Base-by-base conservation (phyloP, 2,113 vertebrate genomes). In the Spheniscus mendiculus region DNA sequence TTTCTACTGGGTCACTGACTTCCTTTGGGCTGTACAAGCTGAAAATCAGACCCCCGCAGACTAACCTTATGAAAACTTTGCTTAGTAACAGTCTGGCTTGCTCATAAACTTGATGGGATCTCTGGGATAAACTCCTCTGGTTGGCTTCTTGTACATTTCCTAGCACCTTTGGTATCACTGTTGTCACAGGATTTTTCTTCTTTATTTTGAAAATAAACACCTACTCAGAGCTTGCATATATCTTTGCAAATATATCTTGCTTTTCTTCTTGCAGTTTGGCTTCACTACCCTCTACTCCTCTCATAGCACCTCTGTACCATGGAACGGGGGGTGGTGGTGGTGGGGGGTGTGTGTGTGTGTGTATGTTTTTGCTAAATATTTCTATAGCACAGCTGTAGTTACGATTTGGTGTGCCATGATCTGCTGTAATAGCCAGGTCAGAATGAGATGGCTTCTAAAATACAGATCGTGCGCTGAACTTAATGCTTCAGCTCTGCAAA, bases 301-400 rank as follows among this genome's bases (percentile, higher is more conserved):
- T 58, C 67, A 71, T 13, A n/a, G 67, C 25, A 79, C 5, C 29
- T 76, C 42, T 83, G 66, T 59, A 32, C 36, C 29, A 15, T 26
- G 23, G 38, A 53, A 70, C 0, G 4, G 23, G 42, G 4, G 7
- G 22, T 15, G 26, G 7, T n/a, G n/a, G n/a, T n/a, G n/a, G n/a
- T n/a, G n/a, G n/a, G n/a, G n/a, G n/a, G n/a, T n/a, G n/a, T n/a
- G n/a, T n/a, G n/a, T n/a, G n/a, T n/a, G n/a, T n/a, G n/a, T n/a
- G n/a, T 61, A 16, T 79, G 22, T 29, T 84, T 88, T 88, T 90
- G 25, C 32, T 80, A 50, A 38, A 9, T 90, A 47, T 44, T 86
- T 90, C 56, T 79, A 38, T 20, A 72, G 38, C 11, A 4, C n/a
- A 55, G 42, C 47, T 76, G 42, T 25, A 79, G 38, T 52, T 70